A percentile compares a stretch with the other conserved stretches of the same genome.
Conservation (phyloP, 1,140 invertebrate genomes). For the Whitmania pigra region DNA sequence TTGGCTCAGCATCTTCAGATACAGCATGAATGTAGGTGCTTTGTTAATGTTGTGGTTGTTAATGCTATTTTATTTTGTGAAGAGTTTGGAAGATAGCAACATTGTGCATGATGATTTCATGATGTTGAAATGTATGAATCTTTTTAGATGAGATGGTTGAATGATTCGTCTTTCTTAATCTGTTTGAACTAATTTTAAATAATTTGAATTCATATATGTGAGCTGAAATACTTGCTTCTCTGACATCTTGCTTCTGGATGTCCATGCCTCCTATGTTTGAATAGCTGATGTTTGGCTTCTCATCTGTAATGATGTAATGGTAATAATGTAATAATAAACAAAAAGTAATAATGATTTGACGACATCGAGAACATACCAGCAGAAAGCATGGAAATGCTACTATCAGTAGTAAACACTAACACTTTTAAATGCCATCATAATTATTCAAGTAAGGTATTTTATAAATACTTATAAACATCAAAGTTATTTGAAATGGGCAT, state of each 20-base stretch:
- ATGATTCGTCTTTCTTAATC: too few relatives aligned
- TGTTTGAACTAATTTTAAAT: too few relatives aligned
- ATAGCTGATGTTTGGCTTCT: slow-evolving; percentile 94
- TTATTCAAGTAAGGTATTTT: too few relatives aligned
- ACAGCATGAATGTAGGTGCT: slow-evolving; percentile 33
- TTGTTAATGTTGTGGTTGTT: background rate
- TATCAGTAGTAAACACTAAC: slow-evolving; percentile 52
- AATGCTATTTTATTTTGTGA: too few relatives aligned
- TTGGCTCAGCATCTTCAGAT: slow-evolving; percentile 39
- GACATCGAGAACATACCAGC: slow-evolving; percentile 53
- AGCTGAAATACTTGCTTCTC: slow-evolving; percentile 97
- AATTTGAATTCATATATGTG: too few relatives aligned
- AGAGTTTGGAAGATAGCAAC: background rate
- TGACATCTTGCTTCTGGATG: slow-evolving; percentile 97
- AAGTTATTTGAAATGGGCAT: too few relatives aligned
- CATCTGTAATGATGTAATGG: too few relatives aligned
- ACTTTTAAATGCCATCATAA: too few relatives aligned
- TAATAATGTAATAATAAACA: too few relatives aligned
- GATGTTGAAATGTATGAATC: background rate
- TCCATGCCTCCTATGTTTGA: slow-evolving; percentile 98
- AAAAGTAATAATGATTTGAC: too few relatives aligned
- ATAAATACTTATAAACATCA: too few relatives aligned
- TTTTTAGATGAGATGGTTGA: too few relatives aligned
- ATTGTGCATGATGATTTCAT: background rate
- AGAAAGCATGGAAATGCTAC: slow-evolving; percentile 87